Evolutionary conservation across 1,140 invertebrate genomes (phyloP).

Genomic region (Dreissena polymorpha): DNA sequence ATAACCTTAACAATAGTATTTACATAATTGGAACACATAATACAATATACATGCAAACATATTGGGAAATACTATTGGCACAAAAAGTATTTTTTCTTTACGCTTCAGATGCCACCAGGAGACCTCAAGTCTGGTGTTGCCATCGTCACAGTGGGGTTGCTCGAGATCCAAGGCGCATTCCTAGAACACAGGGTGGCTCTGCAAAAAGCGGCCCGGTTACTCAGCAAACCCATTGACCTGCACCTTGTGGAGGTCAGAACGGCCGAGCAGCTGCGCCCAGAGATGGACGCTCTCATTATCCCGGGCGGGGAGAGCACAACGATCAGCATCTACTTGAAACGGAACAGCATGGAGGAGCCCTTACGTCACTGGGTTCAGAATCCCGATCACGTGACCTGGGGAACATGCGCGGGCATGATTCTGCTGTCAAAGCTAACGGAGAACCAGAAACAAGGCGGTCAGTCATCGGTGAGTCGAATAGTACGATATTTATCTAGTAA

Average conservation of each 20-base stretch:
- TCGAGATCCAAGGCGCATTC: constrained; percentile 74
- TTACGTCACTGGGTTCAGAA: constrained; percentile 68
- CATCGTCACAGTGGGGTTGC: constrained; percentile 60
- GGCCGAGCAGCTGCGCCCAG: constrained; percentile 59
- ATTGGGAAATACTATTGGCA: too few species aligned
- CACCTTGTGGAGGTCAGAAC: constrained; percentile 62
- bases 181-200: constrained; percentile 70
- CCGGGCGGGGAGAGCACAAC: constrained; percentile 76
- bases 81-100: too few species aligned
- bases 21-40: too few species aligned
- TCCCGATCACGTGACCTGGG: constrained; percentile 70
- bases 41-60: too few species aligned
- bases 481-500: too few species aligned
- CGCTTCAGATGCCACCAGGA: too few species aligned
- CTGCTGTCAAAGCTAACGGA: constrained; percentile 68
- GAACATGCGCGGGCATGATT: constrained; percentile 76
- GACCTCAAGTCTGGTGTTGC: neutral
- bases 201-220: constrained; percentile 51
- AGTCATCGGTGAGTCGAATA: constrained; percentile 61
- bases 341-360: constrained; percentile 69
- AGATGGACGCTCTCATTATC: constrained; percentile 71
- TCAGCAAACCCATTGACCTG: constrained; percentile 35
- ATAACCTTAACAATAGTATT: too few species aligned
- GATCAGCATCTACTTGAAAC: constrained; percentile 70
- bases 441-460: constrained; percentile 71